Base-by-base conservation (phyloP, 2,113 vertebrate species). In the pig (Sus scrofa) region DNA sequence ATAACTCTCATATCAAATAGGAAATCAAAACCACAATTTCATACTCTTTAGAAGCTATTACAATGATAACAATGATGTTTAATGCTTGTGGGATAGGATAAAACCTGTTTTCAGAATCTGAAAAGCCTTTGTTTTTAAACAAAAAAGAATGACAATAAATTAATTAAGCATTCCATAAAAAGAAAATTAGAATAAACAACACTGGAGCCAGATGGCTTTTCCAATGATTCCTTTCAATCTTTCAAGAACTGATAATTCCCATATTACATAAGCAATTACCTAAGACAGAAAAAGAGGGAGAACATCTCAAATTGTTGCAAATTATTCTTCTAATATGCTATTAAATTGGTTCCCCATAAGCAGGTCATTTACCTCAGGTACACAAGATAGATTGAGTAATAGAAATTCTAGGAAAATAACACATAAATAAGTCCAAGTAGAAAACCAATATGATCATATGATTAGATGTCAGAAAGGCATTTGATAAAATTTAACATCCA, bases 151-250 rank as follows among this genome's bases (percentile, higher is more conserved):
- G 96, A 96, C 95, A 97, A 96, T 93, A 97, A 96, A 97, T 97
- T 97, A 98, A 97, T 97, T 98, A 97, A 96, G 91, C 83, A 97
- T 97, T 95, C 93, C 82, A 97, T 98, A 95, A 98, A 97, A 97
- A 89, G 95, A 96, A 96, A 97, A 95, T 96, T 79, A 96, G 93
- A 97, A 91, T 97, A 97, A 96, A 97, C 96, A 98, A 95, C 68
- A 63, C 78, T 86, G 63, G 91, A 97, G 93, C 96, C 97, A 98
- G 96, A 97, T 98, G 97, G 97, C 83, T 97, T 93, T 96, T 91
- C 95, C 95, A 95, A 92, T 95, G 96, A 96, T 81, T 92, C 79
- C 94, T 97, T 97, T 94, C 97, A 95, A 30, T 97, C 86, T 95
- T 97, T 71, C 14, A 94, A 93, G 83, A 97, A 96, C 90, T 39